Percentiles rank a stretch among this genome's conserved stretches.
Evolutionary conservation across 2,797 vertebrate species (phyloP).

Genomic region (Pantherophis alleghaniensis): DNA sequence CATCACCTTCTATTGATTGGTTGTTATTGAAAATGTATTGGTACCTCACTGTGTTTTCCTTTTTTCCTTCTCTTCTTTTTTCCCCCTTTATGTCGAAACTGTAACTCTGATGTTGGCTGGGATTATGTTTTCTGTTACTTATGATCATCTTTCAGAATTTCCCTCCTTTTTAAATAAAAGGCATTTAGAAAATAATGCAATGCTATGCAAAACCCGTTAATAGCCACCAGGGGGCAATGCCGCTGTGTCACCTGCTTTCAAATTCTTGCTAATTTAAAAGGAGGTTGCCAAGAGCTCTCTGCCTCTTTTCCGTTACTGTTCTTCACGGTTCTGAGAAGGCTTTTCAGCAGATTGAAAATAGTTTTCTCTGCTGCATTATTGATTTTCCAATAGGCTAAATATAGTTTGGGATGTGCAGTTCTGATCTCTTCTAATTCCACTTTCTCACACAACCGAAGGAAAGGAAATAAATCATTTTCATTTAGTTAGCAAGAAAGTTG

Average conservation of each 20-base stretch:
- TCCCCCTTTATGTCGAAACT: background rate
- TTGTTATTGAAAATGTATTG: background rate
- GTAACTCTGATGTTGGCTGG: background rate
- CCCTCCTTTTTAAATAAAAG: background rate
- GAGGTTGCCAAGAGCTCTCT: background rate
- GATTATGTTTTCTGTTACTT: background rate
- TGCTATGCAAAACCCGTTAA: no score
- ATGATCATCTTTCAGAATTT: background rate
- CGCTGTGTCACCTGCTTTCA: background rate
- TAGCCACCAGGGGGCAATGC: conserved; percentile 23
- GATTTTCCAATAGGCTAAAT: background rate
- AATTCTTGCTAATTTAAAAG: background rate
- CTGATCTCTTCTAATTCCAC: background rate
- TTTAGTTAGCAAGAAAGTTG: background rate
- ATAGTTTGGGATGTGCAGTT: background rate
- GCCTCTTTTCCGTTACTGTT: background rate
- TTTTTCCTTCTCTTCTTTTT: background rate
- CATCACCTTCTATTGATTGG: background rate
- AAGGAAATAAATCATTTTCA: background rate
- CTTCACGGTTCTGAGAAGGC: background rate
- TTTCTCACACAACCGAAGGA: background rate
- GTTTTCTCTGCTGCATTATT: background rate
- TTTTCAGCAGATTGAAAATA: background rate
- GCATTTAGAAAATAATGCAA: background rate
- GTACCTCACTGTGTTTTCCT: background rate